phyloP scores from a whole-genome alignment of 2,797 vertebrate species.

The Fringilla coelebs region DNA sequence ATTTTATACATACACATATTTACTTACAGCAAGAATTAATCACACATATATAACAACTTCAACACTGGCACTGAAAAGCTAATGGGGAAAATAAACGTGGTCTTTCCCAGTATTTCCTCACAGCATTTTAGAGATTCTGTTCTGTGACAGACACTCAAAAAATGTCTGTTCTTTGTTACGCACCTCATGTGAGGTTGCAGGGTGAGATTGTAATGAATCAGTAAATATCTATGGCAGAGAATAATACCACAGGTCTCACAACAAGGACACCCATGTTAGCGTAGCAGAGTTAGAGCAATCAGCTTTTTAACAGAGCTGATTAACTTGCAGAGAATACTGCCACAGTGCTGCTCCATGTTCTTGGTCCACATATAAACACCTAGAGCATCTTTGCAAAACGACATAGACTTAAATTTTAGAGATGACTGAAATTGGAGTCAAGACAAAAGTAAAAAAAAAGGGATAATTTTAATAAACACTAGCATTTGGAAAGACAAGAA shows the following conservation, averaged over 20 bases:
- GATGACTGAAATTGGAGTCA: neutral
- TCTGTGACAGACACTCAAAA: neutral
- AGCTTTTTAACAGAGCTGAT: neutral
- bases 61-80: too few species aligned
- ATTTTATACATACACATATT: too few species aligned
- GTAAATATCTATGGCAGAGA: neutral
- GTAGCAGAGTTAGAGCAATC: neutral
- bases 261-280: neutral
- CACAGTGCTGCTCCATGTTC: neutral
- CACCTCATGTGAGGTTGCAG: neutral
- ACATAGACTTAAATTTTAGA: neutral
- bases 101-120: neutral
- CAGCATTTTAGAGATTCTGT: neutral
- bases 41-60: too few species aligned
- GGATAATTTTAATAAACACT: neutral
- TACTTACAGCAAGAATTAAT: too few species aligned
- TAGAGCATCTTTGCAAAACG: neutral
- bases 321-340: neutral
- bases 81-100: neutral
- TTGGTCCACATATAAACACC: neutral
- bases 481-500: neutral
- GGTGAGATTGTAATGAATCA: neutral
- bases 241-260: neutral
- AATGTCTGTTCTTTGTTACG: neutral
- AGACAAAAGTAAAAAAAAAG: neutral